Evolutionary conservation across 2,113 vertebrate species (phyloP), one percentile per base, ranked within the genome.

Genomic region (Charina bottae): DNA sequence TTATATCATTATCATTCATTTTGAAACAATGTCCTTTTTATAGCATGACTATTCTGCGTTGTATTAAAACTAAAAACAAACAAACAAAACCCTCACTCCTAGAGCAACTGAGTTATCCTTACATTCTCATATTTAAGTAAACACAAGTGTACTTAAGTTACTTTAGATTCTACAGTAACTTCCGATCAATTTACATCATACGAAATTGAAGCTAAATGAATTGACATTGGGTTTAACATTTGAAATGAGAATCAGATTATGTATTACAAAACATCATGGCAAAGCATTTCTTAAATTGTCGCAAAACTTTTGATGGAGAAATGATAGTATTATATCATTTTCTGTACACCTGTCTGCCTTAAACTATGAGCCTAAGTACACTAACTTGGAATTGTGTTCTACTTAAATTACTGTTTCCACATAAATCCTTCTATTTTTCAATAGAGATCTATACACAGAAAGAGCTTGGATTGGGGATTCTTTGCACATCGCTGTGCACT

Each of bases 281-380:
- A 23, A 90, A 90, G 1, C 0, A 7, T 1, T 64, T 91, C 46
- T 94, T 92, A 37, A 93, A 93, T 93, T 87, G 93, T 60, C 64
- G 28, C 2, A 55, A 93, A 94, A 53, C n/a, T 49, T 92, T 33
- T 88, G n/a, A 64, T 90, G 93, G 85, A 92, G 59, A 92, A 93
- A 88, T 89, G 89, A 93, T 95, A 60, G 84, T 21, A n/a, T 33
- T 91, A 33, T 89, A 21, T 87, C 49, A 26, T 89, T 93, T 89
- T 49, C 46, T 90, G 89, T 0, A 93, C 53, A 93, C 0, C 9
- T 49, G 58, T 89, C 89, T 92, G 88, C 9, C 92, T 96, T 95
- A 88, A 83, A 59, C n/a, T 42, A 15, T 91, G 6, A 54, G 53
- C 21, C 42, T 11, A 17, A 54, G 26, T 59, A 49, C 33, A 78